Base-by-base conservation (phyloP, 2,797 vertebrate species). In the Allenopithecus nigroviridis region DNA sequence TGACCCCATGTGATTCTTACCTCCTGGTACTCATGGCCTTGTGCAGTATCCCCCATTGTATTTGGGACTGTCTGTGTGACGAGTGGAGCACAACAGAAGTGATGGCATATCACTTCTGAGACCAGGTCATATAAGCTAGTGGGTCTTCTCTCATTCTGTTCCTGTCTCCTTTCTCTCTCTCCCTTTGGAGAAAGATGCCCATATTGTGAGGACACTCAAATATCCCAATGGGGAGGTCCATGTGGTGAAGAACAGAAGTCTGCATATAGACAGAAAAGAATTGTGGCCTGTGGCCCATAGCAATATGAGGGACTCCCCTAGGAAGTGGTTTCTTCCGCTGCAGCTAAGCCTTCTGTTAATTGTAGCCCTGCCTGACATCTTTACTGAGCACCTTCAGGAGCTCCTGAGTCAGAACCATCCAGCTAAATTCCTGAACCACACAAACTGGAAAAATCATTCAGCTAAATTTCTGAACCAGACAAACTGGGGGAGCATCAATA, bases 221-320 rank as follows among this genome's bases (percentile, higher is more conserved):
- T 0, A 85, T 80, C 4, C 12, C 36, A 16, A 1, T 64, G 10
- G 1, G 19, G 43, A 53, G 9, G 19, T 30, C 30, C 1, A n/a
- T 5, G 0, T 48, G 17, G 13, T 50, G 5, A 81, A 21, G 33
- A 95, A 59, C 3, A 24, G 11, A 78, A 39, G 28, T 28, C 14
- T 30, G 2, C 5, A 30, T 80, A 48, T 5, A 76, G 41, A 13
- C 26, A 92, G 17, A 57, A 64, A 72, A 76, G 48, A 81, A 55
- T 13, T 46, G 1, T 14, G 13, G 57, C 9, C 11, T 92, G 13
- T 14, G 53, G 55, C 5, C 50, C 33, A 17, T 0, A 36, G 1
- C 5, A n/a, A 59, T 26, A 16, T 64, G 11, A 26, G 6, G 3
- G 4, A 83, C 21, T 64, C 19, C 5, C 41, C 24, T n/a, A 50